These are phyloP conservation scores for Phalacrocorax brasilianus DNA, from an alignment of 2,113 vertebrate species.

Conservation along the genomic window DNA sequence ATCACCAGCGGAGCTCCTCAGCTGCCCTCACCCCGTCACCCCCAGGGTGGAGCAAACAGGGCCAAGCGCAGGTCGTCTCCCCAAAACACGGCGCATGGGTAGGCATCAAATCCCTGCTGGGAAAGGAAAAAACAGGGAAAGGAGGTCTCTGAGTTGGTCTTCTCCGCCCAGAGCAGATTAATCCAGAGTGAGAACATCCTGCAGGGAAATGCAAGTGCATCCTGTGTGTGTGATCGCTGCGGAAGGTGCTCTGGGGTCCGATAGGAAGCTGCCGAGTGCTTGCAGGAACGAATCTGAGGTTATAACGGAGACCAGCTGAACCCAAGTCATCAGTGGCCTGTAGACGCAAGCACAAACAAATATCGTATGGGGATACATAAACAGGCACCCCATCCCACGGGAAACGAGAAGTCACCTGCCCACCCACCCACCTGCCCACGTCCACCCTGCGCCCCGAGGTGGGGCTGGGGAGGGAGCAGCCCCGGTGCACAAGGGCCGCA, in stretches of 20 bases:
- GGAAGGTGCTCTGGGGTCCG: background rate
- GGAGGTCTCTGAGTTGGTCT: background rate
- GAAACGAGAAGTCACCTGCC: background rate
- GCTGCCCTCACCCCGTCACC: background rate
- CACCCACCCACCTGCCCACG: background rate
- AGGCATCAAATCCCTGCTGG: background rate
- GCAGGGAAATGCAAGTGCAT: background rate
- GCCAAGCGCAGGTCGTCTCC: background rate
- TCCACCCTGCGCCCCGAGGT: background rate
- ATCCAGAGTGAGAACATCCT: background rate
- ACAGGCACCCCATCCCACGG: no score
- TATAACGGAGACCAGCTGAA: background rate
- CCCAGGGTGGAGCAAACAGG: background rate
- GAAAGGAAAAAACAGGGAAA: no score
- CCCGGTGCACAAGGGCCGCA: background rate
- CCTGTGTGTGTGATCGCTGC: background rate
- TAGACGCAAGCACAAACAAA: background rate
- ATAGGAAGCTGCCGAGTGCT: background rate
- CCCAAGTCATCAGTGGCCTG: background rate
- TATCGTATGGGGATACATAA: rapidly evolving
- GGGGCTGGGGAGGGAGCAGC: background rate
- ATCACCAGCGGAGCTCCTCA: background rate
- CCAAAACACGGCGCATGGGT: rapidly evolving
- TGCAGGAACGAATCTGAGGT: background rate
- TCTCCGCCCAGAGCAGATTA: background rate